Evolutionary conservation across 2,113 vertebrate species (phyloP), one percentile per base, ranked within the genome.

Genomic region (Ameiurus melas): DNA sequence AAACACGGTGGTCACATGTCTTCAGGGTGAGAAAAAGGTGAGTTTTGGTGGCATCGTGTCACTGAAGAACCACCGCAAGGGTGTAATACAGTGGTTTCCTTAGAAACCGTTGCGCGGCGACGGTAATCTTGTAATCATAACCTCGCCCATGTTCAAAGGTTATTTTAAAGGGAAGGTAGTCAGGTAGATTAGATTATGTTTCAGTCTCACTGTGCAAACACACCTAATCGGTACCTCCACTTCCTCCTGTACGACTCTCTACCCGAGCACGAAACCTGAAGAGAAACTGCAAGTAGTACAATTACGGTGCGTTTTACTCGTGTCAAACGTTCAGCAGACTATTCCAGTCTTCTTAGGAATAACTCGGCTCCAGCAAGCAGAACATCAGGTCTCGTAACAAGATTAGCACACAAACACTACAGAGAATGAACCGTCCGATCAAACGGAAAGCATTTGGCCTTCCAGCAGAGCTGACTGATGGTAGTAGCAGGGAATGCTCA

Each of bases 131-230:
- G 68, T 87, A 83, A 87, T 85, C 55, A 70, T 83, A 90, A 84
- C 87, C 87, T 89, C 87, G 68, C 84, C 85, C 87, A 79, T 73
- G 73, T 90, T 55, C 80, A 88, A 89, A 90, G 89, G 87, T 86
- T 87, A 86, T 55, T 84, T 79, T 53, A 22, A 77, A 86, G 47
- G 86, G 62, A 60, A 39, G 68, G 70, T 66, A 84, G 78, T 53
- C 60, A 57, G 66, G 39, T 78, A 83, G n/a, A 51, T 83, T 86
- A 77, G 47, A 88, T 88, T 68, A 85, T 55, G 33, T 66, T 85
- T 36, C 78, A 85, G 30, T 64, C n/a, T 22, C 20, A 8, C 53
- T 62, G 73, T 78, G 70, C 73, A 83, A 85, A 86, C 84, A 77
- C 36, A 36, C 43, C n/a, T 83, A 78, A 90, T 77, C 80, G 19